These are phyloP conservation scores for Nematostella vectensis DNA, from an alignment of 92 coral and sea anemone species.

Conservation along the genomic window DNA sequence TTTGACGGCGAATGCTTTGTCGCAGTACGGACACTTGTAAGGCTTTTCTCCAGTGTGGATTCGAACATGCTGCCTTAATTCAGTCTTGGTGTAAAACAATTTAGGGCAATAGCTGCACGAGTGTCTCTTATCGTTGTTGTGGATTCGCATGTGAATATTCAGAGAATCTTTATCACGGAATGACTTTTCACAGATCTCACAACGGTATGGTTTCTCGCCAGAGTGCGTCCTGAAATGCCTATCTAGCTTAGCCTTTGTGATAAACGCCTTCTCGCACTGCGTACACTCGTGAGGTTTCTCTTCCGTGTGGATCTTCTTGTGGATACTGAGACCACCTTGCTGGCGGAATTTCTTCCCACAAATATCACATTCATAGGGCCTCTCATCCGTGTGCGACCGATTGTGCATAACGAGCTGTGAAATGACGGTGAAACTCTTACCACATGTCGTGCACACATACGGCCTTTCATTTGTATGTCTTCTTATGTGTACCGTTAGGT, in stretches of 20 bases:
- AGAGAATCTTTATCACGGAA: background rate
- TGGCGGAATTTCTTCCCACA: background rate
- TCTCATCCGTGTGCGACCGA: background rate
- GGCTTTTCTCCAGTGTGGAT: slow-evolving; percentile 1
- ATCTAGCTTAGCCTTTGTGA: background rate
- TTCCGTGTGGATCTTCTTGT: background rate
- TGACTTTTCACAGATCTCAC: background rate
- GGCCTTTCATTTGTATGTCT: slow-evolving; percentile 4
- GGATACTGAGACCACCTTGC: background rate
- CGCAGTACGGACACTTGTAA: background rate
- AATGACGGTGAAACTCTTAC: slow-evolving; percentile 1
- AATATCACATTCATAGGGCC: background rate
- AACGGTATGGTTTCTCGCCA: background rate
- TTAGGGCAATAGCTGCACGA: background rate
- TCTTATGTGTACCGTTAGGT: slow-evolving; percentile 2
- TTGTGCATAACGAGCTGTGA: slow-evolving; percentile 1
- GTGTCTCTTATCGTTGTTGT: background rate
- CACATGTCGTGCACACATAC: slow-evolving; percentile 1
- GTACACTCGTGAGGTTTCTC: background rate
- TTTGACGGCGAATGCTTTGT: background rate
- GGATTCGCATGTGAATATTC: background rate
- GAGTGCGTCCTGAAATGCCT: slow-evolving; percentile 3
- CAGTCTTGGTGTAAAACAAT: background rate
- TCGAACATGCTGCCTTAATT: background rate
- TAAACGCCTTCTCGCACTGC: background rate